Evolutionary conservation across 2,797 vertebrate species (phyloP).

Genomic region (Masticophis lateralis): DNA sequence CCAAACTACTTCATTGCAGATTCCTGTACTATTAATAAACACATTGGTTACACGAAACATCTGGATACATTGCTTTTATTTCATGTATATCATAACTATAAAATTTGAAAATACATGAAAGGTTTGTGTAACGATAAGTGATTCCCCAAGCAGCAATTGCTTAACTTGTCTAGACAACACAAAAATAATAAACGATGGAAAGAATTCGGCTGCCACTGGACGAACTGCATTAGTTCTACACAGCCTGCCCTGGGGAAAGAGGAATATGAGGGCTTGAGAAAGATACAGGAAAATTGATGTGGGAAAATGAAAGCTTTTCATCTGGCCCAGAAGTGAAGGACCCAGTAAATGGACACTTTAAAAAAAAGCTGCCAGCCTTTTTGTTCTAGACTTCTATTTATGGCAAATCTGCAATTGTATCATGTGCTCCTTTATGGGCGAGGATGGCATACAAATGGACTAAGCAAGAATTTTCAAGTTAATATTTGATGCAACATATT

Average conservation of each 20-base stretch:
- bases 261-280: not conserved
- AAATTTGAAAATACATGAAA: not conserved
- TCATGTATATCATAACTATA: not conserved
- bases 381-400: not conserved
- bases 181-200: not conserved
- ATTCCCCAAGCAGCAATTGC: not conserved
- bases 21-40: conserved; percentile 15
- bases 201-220: not conserved
- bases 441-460: not conserved
- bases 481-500: not conserved
- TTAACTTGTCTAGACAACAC: not conserved
- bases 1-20: not conserved
- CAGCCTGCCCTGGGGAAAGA: not conserved
- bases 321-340: not conserved
- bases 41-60: conserved; percentile 29
- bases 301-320: not conserved
- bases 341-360: not conserved
- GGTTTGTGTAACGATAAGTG: not conserved
- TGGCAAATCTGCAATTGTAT: not conserved
- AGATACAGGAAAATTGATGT: not conserved
- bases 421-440: not conserved
- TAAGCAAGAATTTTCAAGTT: not conserved
- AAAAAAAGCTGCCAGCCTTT: not conserved
- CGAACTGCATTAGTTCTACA: not conserved
- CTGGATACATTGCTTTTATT: conserved; percentile 3